These are phyloP conservation scores for Marmota flaviventris DNA, from an alignment of 2,113 vertebrate species.

Conservation along the genomic window DNA sequence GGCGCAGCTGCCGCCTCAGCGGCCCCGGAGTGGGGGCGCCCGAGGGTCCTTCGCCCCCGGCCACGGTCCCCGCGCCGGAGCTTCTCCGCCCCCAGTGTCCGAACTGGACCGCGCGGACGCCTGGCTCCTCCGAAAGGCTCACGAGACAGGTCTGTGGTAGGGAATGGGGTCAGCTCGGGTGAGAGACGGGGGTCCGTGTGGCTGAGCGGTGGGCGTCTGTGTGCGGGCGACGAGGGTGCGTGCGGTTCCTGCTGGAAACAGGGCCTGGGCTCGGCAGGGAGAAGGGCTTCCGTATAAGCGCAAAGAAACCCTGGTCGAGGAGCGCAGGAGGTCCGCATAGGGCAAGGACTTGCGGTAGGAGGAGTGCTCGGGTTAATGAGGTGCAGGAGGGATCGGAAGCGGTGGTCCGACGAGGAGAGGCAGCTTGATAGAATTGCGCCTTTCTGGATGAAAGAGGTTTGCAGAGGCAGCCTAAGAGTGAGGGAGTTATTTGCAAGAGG, in stretches of 20 bases:
- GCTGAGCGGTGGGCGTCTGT: background rate
- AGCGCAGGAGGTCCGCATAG: background rate
- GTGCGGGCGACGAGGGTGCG: background rate
- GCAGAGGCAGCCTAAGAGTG: background rate
- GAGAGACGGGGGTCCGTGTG: rapidly evolving
- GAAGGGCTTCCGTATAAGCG: background rate
- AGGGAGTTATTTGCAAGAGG: background rate
- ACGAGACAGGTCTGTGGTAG: conserved; percentile 81
- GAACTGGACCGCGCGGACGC: conserved; percentile 86
- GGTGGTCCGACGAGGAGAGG: background rate
- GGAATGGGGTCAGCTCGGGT: background rate
- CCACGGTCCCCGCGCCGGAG: conserved; percentile 67
- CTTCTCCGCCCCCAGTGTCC: conserved; percentile 71
- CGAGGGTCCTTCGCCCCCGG: conserved; percentile 76
- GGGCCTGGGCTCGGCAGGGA: background rate
- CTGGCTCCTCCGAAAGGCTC: conserved; percentile 86
- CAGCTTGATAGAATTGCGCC: background rate
- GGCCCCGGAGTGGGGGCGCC: conserved; percentile 73
- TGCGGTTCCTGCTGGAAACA: background rate
- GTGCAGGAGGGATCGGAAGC: background rate
- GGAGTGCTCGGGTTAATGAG: background rate
- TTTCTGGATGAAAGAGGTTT: background rate
- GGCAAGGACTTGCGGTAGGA: background rate
- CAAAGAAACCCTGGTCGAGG: background rate
- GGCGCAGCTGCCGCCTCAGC: conserved; percentile 69